Conservation (phyloP, 1,140 invertebrate species). For the Drosophila nigromelanica region DNA sequence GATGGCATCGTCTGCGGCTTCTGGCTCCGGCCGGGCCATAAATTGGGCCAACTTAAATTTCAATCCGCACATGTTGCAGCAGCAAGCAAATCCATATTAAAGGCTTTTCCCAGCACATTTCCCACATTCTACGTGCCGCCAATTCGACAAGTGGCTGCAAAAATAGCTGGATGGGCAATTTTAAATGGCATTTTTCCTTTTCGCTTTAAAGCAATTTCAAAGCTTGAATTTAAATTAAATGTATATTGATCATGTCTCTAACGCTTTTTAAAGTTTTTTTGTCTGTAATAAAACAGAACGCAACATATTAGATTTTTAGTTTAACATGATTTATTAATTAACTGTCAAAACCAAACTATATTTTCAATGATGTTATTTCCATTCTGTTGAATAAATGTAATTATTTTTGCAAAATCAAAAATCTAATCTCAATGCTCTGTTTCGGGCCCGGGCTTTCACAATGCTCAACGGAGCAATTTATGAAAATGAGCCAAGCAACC, state of each 20-base stretch:
- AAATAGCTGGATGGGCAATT: conserved; percentile 14
- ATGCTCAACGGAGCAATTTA: conserved; percentile 8
- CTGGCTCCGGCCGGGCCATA: conserved; percentile 38
- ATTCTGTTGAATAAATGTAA: conserved; percentile 15
- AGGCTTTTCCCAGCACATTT: conserved; percentile 36
- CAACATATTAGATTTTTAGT: neutral
- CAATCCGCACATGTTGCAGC: conserved; percentile 50
- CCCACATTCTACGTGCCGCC: conserved; percentile 10
- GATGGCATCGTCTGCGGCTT: conserved; percentile 49
- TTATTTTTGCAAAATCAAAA: neutral
- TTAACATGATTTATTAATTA: neutral
- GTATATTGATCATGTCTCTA: no score
- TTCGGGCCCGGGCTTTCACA: no score
- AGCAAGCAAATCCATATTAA: conserved; percentile 59
- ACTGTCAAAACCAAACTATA: neutral
- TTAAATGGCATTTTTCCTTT: conserved; percentile 19
- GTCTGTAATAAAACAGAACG: no score
- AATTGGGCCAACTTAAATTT: conserved; percentile 76
- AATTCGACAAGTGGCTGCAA: conserved; percentile 5
- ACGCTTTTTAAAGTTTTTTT: no score
- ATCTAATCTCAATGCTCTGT: conserved; percentile 9
- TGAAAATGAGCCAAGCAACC: conserved; percentile 29
- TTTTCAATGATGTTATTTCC: neutral
- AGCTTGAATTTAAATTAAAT: no score
- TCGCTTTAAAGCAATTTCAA: neutral